Conservation (phyloP, 2,113 vertebrate species). For the Megaptera novaeangliae region DNA sequence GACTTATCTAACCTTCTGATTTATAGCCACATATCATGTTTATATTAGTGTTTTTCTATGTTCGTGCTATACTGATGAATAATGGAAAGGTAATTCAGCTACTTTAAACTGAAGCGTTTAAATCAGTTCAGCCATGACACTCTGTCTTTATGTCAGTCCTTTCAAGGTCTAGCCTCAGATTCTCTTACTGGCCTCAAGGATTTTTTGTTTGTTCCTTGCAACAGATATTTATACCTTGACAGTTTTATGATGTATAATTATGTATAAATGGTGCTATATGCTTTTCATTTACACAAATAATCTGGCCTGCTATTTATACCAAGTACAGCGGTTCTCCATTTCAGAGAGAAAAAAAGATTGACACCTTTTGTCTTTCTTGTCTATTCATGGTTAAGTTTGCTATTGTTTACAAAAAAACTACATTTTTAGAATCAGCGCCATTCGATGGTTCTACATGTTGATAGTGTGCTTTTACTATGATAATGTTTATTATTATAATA, state of each 20-base stretch:
- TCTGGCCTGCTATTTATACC: background rate
- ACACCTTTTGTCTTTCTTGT: background rate
- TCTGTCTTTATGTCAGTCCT: background rate
- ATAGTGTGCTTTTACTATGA: background rate
- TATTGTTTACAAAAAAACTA: background rate
- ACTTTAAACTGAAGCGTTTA: background rate
- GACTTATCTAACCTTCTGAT: conserved; percentile 35
- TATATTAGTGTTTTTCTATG: background rate
- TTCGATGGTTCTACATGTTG: background rate
- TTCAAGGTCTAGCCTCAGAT: background rate
- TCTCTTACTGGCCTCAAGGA: conserved; percentile 7
- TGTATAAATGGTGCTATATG: background rate
- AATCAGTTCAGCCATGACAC: background rate
- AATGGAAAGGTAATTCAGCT: conserved; percentile 5
- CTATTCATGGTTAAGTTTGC: background rate
- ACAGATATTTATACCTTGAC: background rate
- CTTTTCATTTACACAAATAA: background rate
- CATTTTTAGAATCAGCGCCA: background rate
- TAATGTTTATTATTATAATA: background rate
- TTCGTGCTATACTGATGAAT: background rate
- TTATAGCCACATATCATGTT: background rate
- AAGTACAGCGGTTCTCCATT: background rate
- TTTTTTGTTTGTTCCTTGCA: conserved; percentile 35
- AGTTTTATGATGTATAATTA: background rate
- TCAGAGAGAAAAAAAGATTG: background rate